Percentiles rank a stretch among this genome's conserved stretches.
phyloP scores from a whole-genome alignment of 2,113 vertebrate genomes.

The Egretta garzetta region DNA sequence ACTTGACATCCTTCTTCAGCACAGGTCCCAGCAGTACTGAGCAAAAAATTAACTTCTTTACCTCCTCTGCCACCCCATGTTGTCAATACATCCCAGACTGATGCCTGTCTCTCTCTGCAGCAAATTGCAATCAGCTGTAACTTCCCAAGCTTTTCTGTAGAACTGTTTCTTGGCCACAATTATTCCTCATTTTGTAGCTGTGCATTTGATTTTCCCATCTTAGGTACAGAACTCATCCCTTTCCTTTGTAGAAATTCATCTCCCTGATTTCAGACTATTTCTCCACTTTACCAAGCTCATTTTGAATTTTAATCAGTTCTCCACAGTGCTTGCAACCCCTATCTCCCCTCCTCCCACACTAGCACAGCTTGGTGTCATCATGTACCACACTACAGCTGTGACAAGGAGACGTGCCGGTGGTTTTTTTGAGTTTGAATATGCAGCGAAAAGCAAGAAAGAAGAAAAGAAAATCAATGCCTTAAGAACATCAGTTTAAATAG shows the following conservation, averaged over 20 bases:
- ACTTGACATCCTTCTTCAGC: background rate
- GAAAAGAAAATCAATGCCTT: constrained; percentile 19
- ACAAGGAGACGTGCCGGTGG: background rate
- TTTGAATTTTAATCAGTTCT: constrained; percentile 62
- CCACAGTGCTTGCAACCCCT: constrained; percentile 11
- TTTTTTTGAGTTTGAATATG: background rate
- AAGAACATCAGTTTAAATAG: background rate
- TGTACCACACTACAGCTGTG: constrained; percentile 48
- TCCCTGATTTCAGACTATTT: constrained; percentile 55
- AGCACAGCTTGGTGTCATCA: constrained; percentile 64
- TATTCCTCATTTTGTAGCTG: constrained; percentile 44
- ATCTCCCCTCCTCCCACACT: constrained; percentile 49
- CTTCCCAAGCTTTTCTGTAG: background rate
- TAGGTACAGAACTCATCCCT: background rate
- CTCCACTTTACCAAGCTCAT: constrained; percentile 47
- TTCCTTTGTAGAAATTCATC: constrained; percentile 43
- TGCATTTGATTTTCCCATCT: constrained; percentile 49
- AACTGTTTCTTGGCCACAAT: constrained; percentile 29
- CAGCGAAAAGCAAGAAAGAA: constrained; percentile 22
- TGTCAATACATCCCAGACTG: background rate
- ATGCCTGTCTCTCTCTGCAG: background rate
- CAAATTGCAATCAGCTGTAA: constrained; percentile 56
- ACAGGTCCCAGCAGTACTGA: background rate
- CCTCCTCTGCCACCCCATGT: background rate
- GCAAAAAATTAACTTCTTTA: background rate